Evolutionary conservation across 2,888 invertebrate genomes (phyloP).

Genomic region (Eristalis pertinax): DNA sequence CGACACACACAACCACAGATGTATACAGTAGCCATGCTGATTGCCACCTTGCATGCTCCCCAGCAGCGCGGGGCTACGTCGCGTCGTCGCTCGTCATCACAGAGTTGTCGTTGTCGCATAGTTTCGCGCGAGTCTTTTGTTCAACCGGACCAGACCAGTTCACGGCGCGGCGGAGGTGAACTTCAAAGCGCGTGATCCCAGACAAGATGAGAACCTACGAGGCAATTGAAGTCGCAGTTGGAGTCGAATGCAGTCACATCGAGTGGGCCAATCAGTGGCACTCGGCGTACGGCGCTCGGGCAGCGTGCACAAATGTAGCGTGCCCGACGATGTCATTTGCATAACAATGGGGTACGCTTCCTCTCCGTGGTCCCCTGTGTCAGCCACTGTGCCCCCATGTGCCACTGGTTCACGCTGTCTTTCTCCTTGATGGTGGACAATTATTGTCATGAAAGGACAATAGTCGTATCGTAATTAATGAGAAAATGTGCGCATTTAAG

Average conservation of each 20-base stretch:
- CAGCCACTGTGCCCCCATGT: neutral
- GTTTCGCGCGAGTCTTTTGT: slow-evolving; percentile 30
- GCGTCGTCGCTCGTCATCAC: neutral
- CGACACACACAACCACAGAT: slow-evolving; percentile 31
- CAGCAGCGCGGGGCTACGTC: neutral
- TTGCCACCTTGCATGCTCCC: slow-evolving; percentile 64
- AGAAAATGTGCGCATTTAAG: neutral
- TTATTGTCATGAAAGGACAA: slow-evolving; percentile 68
- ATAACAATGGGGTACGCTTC: slow-evolving; percentile 77
- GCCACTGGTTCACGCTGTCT: slow-evolving; percentile 14
- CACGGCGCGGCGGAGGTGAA: slow-evolving; percentile 11
- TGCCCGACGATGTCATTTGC: slow-evolving; percentile 81
- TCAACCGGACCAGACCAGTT: slow-evolving; percentile 52
- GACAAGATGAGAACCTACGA: slow-evolving; percentile 16
- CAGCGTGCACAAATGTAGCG: slow-evolving; percentile 76
- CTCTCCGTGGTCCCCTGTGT: neutral
- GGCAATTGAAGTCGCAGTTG: slow-evolving; percentile 17
- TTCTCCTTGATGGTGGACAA: slow-evolving; percentile 46
- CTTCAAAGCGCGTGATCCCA: slow-evolving; percentile 64
- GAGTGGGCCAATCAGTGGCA: neutral
- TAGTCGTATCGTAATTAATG: slow-evolving; percentile 61
- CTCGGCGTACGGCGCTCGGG: neutral
- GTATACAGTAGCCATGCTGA: slow-evolving; percentile 63
- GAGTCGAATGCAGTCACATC: slow-evolving; percentile 54
- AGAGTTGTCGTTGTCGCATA: neutral